Evolutionary conservation across 2,888 invertebrate genomes (phyloP).

Genomic region (Protonemura montana): DNA sequence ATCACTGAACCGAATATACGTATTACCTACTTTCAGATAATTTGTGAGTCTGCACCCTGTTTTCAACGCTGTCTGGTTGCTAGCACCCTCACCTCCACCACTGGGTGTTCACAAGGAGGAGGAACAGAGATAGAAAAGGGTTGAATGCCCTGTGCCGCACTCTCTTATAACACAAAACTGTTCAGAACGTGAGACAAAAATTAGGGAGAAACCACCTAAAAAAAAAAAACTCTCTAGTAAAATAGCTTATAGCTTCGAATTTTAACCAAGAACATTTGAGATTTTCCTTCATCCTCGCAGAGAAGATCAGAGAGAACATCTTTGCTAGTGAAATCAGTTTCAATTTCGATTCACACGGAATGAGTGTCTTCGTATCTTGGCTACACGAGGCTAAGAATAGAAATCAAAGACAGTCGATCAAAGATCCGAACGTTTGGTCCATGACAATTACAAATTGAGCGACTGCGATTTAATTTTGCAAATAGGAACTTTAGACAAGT

Average conservation of each 20-base stretch:
- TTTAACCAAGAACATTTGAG: neutral
- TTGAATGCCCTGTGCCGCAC: neutral
- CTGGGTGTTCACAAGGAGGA: neutral
- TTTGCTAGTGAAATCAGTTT: neutral
- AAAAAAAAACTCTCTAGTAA: neutral
- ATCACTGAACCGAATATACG: too few species aligned
- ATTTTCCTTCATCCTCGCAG: neutral
- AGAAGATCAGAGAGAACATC: neutral
- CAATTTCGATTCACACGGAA: neutral
- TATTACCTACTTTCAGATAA: too few species aligned
- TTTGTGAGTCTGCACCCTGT: too few species aligned
- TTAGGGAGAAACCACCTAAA: neutral
- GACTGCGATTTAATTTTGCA: neutral
- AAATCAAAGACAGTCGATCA: neutral
- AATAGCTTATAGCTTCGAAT: neutral
- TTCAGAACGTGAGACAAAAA: neutral
- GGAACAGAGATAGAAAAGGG: neutral
- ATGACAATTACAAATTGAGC: neutral
- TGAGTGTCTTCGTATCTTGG: neutral
- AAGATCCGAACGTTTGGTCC: neutral
- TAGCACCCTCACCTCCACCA: neutral
- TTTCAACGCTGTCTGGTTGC: too few species aligned
- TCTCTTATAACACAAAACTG: neutral
- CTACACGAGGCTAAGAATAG: neutral
- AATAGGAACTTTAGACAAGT: neutral